phyloP scores from a whole-genome alignment of 2,888 invertebrate genomes.

The Yponomeuta malinellus region DNA sequence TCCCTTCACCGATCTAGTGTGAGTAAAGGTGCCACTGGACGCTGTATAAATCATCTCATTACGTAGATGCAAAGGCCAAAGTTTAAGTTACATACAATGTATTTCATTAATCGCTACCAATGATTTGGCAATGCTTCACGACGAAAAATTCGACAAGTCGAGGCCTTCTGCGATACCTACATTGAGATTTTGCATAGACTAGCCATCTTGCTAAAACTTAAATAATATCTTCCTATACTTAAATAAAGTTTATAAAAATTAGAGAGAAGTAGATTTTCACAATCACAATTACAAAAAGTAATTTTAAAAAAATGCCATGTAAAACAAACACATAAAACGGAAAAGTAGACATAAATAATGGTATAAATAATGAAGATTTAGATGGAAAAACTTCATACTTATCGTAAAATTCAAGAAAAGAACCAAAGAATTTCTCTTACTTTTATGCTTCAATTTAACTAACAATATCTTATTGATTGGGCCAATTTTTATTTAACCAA shows the following conservation, averaged over 20 bases:
- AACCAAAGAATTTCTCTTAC: background rate
- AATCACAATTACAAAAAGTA: background rate
- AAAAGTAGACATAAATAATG: background rate
- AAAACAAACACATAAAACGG: background rate
- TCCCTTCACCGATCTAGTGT: no score
- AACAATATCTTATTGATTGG: background rate
- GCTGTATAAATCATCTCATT: no score
- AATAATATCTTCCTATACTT: background rate
- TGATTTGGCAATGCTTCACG: background rate
- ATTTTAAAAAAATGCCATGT: background rate
- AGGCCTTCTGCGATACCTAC: background rate
- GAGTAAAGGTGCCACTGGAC: no score
- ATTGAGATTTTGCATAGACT: background rate
- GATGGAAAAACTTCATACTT: no score
- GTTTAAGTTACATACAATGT: background rate
- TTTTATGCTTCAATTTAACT: background rate
- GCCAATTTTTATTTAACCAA: no score
- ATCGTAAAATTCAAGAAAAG: background rate
- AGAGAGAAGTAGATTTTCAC: constrained; percentile 6
- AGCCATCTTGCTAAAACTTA: constrained; percentile 12
- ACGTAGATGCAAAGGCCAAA: no score
- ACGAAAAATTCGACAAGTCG: background rate
- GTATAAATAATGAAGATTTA: background rate
- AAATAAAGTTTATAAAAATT: background rate
- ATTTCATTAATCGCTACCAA: no score